Evolutionary conservation across 2,888 invertebrate species (phyloP), one percentile per base, ranked within the genome.

Genomic region (Biston betularia): DNA sequence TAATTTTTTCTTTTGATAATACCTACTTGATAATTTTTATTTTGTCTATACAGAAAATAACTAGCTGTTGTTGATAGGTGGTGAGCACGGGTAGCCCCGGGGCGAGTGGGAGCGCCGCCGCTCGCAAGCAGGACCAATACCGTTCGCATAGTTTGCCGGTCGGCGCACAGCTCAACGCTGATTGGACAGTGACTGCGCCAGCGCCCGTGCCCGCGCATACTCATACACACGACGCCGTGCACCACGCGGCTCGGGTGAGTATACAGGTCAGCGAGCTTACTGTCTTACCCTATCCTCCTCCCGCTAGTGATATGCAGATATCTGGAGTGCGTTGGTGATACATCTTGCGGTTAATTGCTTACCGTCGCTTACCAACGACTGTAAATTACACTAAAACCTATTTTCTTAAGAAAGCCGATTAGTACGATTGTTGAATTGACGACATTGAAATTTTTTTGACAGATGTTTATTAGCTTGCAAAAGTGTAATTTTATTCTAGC

Each of bases 131-230:
- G 82, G 95, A 95, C 76, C 95, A 95, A 85, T 95, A 92, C 80
- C 94, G 95, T 48, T 95, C 95, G 69, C 95, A 95, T 84, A 95
- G 95, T 78, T 79, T 95, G 77, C 95, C 95, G 14, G 82, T 95
- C 38, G 95, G 95, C 80, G 91, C 95, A 58, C 94, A 95, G 77
- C 86, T 95, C 71, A 87, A 87, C 81, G 81, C 90, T 7, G 92
- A 92, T 72, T 92, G 93, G 93, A 76, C 77, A 65, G 87, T 92
- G 65, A 81, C 75, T 68, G 80, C 80, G 75, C 85, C 88, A 55
- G 78, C 81, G 61, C 57, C 72, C 57, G 66, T 77, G 71, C 75
- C 76, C 64, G 73, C 73, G 14, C 77, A 78, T 38, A 66, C 71
- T 10, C 71, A 38, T 6, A 6, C 65, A 0, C 82, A 70, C 15